phyloP scores from a whole-genome alignment of 2,113 vertebrate genomes.

The Serilophus lunatus region DNA sequence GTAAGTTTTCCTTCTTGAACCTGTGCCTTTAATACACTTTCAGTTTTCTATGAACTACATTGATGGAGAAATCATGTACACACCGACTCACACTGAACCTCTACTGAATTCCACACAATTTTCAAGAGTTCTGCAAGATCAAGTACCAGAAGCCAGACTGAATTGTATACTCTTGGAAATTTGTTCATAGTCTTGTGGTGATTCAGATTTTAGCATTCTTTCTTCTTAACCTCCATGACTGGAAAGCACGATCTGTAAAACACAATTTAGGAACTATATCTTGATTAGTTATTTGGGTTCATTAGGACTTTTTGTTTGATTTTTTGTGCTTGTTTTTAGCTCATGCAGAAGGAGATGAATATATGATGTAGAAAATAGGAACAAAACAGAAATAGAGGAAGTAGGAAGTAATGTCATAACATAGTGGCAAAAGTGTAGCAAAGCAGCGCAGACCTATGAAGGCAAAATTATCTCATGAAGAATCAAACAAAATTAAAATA shows the following conservation, averaged over 20 bases:
- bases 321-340: not conserved
- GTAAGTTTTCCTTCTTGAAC: not conserved
- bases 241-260: not conserved
- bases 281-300: not conserved
- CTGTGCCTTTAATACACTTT: not conserved
- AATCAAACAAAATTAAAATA: not conserved
- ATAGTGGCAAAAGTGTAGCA: not conserved
- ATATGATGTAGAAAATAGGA: not conserved
- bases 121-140: not conserved
- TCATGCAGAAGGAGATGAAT: not conserved
- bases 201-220: not conserved
- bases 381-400: not conserved
- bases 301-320: accelerated
- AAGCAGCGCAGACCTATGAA: not conserved
- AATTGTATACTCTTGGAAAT: not conserved
- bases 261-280: not conserved
- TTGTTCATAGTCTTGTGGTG: not conserved
- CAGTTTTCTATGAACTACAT: not conserved
- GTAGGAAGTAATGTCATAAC: not conserved
- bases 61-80: not conserved
- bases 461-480: not conserved
- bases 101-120: not conserved
- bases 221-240: not conserved
- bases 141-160: not conserved
- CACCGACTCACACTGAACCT: not conserved